phyloP scores from a whole-genome alignment of 2,888 invertebrate genomes.

The Argynnis bischoffii region DNA sequence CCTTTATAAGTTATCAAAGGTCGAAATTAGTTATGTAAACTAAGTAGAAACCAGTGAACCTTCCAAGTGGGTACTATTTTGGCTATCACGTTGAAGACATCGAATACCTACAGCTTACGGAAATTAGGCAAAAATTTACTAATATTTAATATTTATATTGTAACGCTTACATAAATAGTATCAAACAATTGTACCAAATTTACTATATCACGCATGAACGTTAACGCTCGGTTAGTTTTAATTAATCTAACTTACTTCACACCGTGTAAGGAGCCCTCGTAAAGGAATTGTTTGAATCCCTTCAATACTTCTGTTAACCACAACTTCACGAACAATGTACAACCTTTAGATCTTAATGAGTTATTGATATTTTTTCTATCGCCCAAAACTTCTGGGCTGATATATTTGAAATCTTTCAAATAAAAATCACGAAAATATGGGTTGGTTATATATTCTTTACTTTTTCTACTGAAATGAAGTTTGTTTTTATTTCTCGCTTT shows the following conservation, averaged over 20 bases:
- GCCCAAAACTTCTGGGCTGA: conserved; percentile 56
- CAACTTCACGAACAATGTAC: conserved; percentile 50
- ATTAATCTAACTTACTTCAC: conserved; percentile 65
- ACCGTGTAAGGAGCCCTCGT: conserved; percentile 73
- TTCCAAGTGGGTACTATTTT: not conserved
- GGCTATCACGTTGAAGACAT: not conserved
- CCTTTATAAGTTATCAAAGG: too few species aligned
- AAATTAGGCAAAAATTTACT: conserved; percentile 7
- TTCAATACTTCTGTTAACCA: conserved; percentile 63
- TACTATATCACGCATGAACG: conserved; percentile 23
- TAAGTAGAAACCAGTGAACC: not conserved
- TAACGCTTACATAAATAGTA: conserved; percentile 5
- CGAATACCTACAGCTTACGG: not conserved
- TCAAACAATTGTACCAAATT: conserved; percentile 15
- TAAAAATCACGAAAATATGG: conserved; percentile 65
- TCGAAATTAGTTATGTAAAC: too few species aligned
- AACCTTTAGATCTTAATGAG: conserved; percentile 36
- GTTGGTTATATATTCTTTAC: conserved; percentile 43
- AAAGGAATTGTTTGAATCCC: conserved; percentile 71
- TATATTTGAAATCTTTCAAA: conserved; percentile 67
- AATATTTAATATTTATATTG: conserved; percentile 1
- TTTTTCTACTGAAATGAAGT: conserved; percentile 28
- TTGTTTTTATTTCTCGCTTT: conserved; percentile 24
- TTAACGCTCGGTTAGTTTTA: conserved; percentile 26
- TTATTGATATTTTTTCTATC: conserved; percentile 40